These are phyloP conservation scores for Acanthiza pusilla DNA, from an alignment of 2,797 vertebrate species.

Conservation along the genomic window DNA sequence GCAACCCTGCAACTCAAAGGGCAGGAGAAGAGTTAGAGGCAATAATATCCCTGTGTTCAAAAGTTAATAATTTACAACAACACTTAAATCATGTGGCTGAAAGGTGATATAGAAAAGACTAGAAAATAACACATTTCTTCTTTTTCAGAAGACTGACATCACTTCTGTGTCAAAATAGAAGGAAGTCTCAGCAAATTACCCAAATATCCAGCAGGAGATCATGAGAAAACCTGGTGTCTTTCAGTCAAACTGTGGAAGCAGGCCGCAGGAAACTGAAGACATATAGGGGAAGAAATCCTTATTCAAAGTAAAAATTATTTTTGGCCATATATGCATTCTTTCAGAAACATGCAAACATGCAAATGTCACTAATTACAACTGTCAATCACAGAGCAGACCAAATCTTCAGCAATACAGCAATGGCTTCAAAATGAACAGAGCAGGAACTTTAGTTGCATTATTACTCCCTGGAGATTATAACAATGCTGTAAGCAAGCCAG, in stretches of 20 bases:
- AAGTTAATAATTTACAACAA: slow-evolving; percentile 33
- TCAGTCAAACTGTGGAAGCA: neutral
- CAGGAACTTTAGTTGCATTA: neutral
- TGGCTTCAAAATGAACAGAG: neutral
- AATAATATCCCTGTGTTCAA: neutral
- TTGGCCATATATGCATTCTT: neutral
- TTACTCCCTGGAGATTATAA: neutral
- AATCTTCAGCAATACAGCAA: neutral
- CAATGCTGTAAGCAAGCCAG: neutral
- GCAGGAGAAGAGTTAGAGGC: neutral
- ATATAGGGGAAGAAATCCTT: neutral
- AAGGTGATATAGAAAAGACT: neutral
- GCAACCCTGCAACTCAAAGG: neutral
- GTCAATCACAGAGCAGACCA: neutral
- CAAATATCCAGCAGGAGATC: neutral
- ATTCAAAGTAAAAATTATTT: neutral
- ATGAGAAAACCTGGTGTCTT: neutral
- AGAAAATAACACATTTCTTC: neutral
- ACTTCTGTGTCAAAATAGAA: neutral
- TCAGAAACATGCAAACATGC: neutral
- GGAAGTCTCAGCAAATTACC: neutral
- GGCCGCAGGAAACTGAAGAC: neutral
- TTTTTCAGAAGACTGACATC: neutral
- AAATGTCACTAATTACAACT: neutral
- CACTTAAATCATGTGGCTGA: neutral